Conservation (phyloP, 2,797 vertebrate genomes). For the Poeciliopsis turneri region DNA sequence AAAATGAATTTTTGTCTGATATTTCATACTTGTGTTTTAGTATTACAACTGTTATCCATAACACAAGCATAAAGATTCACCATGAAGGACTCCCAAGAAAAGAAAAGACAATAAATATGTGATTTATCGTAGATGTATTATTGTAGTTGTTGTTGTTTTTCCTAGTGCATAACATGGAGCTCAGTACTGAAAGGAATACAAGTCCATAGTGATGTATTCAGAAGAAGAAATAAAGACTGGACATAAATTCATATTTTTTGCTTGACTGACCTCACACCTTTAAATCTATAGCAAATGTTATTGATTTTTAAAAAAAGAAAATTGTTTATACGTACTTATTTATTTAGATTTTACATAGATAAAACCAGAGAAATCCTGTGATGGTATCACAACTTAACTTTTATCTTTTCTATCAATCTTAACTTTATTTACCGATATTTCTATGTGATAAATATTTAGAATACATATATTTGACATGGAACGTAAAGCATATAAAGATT, state of each 20-base stretch:
- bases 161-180: not conserved
- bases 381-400: no score
- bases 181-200: not conserved
- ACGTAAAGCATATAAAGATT: no score
- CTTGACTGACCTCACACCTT: not conserved
- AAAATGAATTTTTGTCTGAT: no score
- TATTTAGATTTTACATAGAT: no score
- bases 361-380: no score
- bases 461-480: no score
- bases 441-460: no score
- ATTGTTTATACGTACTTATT: no score
- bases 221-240: not conserved
- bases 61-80: not conserved
- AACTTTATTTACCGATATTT: no score
- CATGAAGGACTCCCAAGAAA: not conserved
- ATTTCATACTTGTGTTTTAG: not conserved
- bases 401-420: no score
- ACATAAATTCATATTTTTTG: not conserved
- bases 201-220: not conserved
- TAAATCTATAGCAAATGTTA: not conserved
- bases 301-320: no score
- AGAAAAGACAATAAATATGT: not conserved
- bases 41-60: not conserved
- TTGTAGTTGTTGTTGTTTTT: not conserved
- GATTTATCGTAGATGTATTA: not conserved